Evolutionary conservation across 53 echinoderm and acorn worm genomes (phyloP).

Genomic region (Echinometra lucunter): DNA sequence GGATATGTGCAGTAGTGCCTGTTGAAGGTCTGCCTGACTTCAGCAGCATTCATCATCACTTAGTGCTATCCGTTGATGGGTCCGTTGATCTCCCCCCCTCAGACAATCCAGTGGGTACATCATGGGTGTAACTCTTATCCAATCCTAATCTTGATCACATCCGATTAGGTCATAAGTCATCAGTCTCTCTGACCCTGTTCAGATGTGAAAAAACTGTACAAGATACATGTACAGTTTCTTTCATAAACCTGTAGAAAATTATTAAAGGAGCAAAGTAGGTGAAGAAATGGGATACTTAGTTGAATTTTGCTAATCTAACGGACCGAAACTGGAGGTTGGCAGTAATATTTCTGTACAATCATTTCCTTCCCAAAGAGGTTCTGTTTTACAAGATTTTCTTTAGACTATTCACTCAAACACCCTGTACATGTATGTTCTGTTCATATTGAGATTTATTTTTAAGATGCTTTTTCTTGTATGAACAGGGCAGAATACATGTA

Average conservation of each 20-base stretch:
- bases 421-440: no score
- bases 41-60: background rate
- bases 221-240: no score
- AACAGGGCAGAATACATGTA: background rate
- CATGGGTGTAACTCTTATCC: conserved; percentile 6
- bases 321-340: no score
- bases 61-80: background rate
- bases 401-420: no score
- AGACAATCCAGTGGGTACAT: conserved; percentile 9
- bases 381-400: no score
- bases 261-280: background rate
- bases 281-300: no score
- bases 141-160: conserved; percentile 22
- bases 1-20: no score
- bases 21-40: background rate
- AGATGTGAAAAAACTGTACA: background rate
- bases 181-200: conserved; percentile 4
- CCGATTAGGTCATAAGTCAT: background rate
- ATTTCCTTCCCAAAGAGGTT: no score
- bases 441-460: background rate
- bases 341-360: no score
- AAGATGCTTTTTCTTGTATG: background rate
- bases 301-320: no score
- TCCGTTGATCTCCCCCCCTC: conserved; percentile 13
- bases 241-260: background rate